Evolutionary conservation across 2,888 invertebrate species (phyloP).

Genomic region (Campoplex capitator): DNA sequence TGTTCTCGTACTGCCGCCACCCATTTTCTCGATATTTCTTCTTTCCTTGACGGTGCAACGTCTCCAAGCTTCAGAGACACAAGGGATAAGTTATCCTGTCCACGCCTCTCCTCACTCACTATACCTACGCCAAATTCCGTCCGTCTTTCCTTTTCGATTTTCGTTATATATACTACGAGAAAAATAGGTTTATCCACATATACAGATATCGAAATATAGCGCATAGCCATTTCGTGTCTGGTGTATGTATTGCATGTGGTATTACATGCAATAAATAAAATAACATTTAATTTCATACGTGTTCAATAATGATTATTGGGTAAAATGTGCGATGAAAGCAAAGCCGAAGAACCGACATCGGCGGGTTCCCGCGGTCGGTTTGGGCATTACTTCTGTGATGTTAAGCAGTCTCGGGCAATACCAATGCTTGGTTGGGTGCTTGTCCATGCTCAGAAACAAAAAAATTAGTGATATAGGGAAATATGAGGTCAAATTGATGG

Average conservation of each 20-base stretch:
- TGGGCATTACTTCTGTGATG: no score
- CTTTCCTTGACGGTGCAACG: slow-evolving; percentile 41
- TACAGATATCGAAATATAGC: background rate
- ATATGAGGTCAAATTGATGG: no score
- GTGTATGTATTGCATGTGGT: background rate
- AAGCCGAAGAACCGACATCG: background rate
- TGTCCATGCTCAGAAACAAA: no score
- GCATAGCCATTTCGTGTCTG: background rate
- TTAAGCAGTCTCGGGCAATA: no score
- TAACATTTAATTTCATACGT: background rate
- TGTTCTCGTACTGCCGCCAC: background rate
- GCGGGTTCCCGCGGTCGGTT: no score
- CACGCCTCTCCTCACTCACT: slow-evolving; percentile 64
- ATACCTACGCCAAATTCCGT: slow-evolving; percentile 70
- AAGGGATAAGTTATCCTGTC: slow-evolving; percentile 79
- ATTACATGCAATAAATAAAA: background rate
- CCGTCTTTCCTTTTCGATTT: slow-evolving; percentile 67
- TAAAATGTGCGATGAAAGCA: background rate
- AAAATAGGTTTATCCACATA: background rate
- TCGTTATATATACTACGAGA: slow-evolving; percentile 58
- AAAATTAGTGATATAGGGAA: no score
- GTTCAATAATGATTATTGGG: background rate
- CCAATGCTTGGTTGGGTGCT: no score
- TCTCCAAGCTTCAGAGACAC: slow-evolving; percentile 75
- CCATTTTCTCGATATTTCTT: slow-evolving; percentile 36